A percentile compares a stretch with the other conserved stretches of the same genome.
Evolutionary conservation across 2,113 vertebrate species (phyloP).

Genomic region (Odontesthes bonariensis): DNA sequence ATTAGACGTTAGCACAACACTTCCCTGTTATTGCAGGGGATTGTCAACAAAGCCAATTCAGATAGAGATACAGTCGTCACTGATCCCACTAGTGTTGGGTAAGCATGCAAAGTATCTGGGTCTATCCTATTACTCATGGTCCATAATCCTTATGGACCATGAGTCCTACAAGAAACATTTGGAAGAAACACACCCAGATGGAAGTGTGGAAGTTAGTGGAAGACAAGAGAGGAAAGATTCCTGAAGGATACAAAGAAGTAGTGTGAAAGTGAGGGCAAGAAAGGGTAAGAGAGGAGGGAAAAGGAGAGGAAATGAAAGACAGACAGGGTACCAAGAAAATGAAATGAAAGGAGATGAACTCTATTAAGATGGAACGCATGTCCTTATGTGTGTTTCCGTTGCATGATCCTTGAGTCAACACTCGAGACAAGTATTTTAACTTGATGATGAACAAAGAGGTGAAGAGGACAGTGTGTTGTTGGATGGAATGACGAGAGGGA

Average conservation of each 20-base stretch:
- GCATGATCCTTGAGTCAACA: too few species aligned
- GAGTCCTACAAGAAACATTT: slow-evolving; percentile 26
- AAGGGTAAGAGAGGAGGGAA: neutral
- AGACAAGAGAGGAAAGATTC: neutral
- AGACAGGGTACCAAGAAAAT: neutral
- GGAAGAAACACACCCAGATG: slow-evolving; percentile 49
- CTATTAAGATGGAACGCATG: too few species aligned
- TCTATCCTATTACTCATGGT: slow-evolving; percentile 67
- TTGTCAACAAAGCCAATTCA: slow-evolving; percentile 52
- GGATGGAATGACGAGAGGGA: slow-evolving; percentile 8
- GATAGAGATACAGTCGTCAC: slow-evolving; percentile 60
- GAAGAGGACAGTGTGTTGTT: slow-evolving; percentile 8
- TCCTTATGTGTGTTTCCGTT: too few species aligned
- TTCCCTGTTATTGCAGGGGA: slow-evolving; percentile 72
- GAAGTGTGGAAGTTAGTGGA: slow-evolving; percentile 7
- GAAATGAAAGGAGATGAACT: too few species aligned
- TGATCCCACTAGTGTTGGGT: slow-evolving; percentile 67
- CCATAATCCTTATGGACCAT: slow-evolving; percentile 45
- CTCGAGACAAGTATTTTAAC: too few species aligned
- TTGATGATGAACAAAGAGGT: neutral
- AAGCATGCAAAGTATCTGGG: slow-evolving; percentile 67
- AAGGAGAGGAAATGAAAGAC: slow-evolving; percentile 12
- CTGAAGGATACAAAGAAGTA: neutral
- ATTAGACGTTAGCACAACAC: slow-evolving; percentile 68
- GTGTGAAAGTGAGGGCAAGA: too few species aligned